These are phyloP conservation scores for Bursaphelenchus okinawaensis DNA, from an alignment of 2,888 invertebrate genomes.

Conservation along the genomic window DNA sequence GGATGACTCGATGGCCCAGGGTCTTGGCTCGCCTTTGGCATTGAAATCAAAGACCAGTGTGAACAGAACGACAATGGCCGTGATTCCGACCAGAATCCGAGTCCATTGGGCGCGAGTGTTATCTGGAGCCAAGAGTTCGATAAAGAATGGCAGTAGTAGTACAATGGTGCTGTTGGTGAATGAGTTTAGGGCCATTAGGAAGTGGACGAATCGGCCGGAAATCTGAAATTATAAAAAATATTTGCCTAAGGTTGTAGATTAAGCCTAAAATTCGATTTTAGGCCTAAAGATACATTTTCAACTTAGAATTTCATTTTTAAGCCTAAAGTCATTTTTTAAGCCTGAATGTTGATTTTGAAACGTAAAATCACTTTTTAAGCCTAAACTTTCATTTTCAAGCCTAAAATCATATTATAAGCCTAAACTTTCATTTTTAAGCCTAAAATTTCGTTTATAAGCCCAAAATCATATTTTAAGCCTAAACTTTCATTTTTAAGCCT, in stretches of 20 bases:
- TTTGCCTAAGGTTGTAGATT: not conserved
- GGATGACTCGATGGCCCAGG: slow-evolving; percentile 19
- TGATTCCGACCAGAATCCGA: slow-evolving; percentile 24
- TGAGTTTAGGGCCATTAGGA: slow-evolving; percentile 14
- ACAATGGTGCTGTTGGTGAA: slow-evolving; percentile 16
- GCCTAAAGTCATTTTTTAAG: too few relatives aligned
- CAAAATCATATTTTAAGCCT: too few relatives aligned
- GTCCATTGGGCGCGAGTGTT: slow-evolving; percentile 21
- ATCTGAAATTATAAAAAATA: not conserved
- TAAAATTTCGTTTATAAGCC: too few relatives aligned
- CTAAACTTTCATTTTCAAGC: too few relatives aligned
- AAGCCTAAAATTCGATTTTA: not conserved
- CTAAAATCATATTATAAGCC: too few relatives aligned
- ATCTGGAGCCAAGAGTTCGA: slow-evolving; percentile 1
- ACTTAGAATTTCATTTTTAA: too few relatives aligned
- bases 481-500: too few relatives aligned
- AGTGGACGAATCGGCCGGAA: slow-evolving; percentile 10
- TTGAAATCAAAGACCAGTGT: slow-evolving; percentile 29
- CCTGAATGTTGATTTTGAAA: not conserved
- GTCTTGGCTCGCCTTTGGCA: slow-evolving; percentile 29
- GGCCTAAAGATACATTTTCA: too few relatives aligned
- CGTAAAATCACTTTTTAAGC: not conserved
- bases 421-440: too few relatives aligned
- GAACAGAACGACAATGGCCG: slow-evolving; percentile 20
- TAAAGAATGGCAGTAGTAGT: slow-evolving; percentile 5